A percentile compares a stretch with the other conserved stretches of the same genome.
Evolutionary conservation across 1,140 invertebrate genomes (phyloP).

Genomic region (Medauroidea extradentata): DNA sequence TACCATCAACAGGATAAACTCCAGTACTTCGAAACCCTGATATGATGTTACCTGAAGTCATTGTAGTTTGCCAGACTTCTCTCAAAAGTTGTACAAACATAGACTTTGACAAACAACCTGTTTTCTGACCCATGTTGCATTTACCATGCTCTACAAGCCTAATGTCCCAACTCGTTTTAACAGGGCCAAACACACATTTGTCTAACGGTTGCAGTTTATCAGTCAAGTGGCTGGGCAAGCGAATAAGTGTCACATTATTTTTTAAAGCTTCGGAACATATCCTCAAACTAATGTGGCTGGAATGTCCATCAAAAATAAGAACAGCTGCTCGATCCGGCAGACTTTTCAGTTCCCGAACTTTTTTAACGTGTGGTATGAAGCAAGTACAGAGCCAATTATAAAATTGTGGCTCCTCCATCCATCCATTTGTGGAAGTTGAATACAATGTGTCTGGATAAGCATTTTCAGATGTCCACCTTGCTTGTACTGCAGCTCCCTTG

Average conservation of each 20-base stretch:
- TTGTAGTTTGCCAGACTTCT: conserved; percentile 1
- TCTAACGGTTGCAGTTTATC: conserved; percentile 24
- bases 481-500: conserved; percentile 31
- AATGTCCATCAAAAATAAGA: conserved; percentile 29
- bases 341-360: not conserved
- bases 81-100: not conserved
- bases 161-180: conserved; percentile 1
- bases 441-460: conserved; percentile 32
- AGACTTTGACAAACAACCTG: not conserved
- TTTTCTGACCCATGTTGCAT: conserved; percentile 10
- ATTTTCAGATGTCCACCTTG: conserved; percentile 28
- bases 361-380: not conserved
- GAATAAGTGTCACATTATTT: conserved; percentile 27
- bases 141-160: conserved; percentile 12
- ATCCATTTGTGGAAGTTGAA: conserved; percentile 32
- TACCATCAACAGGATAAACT: not conserved
- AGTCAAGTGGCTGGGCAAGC: conserved; percentile 33
- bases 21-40: not conserved
- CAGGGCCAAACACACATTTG: conserved; percentile 14
- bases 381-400: conserved; percentile 25
- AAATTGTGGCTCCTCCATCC: conserved; percentile 34
- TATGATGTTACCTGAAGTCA: not conserved
- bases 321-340: conserved; percentile 3
- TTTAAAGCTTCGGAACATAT: conserved; percentile 23
- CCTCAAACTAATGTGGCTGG: conserved; percentile 27